phyloP scores from a whole-genome alignment of 92 coral and sea anemone genomes.

The Heteractis magnifica region DNA sequence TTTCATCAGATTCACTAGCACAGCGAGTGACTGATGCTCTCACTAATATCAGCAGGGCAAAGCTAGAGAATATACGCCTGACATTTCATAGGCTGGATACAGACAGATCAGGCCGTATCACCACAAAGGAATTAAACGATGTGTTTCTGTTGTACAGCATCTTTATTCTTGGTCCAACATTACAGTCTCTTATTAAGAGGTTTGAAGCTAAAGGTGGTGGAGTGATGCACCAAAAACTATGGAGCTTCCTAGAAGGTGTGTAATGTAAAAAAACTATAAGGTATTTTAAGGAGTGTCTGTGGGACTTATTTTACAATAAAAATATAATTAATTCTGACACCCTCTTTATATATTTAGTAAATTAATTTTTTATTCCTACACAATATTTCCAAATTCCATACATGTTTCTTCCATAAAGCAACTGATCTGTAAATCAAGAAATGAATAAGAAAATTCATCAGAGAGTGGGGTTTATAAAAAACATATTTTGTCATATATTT shows the following conservation, averaged over 20 bases:
- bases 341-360: too few relatives aligned
- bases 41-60: slow-evolving; percentile 47
- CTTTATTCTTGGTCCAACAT: slow-evolving; percentile 63
- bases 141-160: slow-evolving; percentile 62
- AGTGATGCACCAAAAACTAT: slow-evolving; percentile 47
- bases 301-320: too few relatives aligned
- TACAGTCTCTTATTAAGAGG: slow-evolving; percentile 57
- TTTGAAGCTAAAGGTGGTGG: slow-evolving; percentile 57
- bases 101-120: slow-evolving; percentile 64
- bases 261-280: too few relatives aligned
- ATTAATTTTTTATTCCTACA: too few relatives aligned
- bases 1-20: slow-evolving; percentile 32
- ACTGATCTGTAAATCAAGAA: too few relatives aligned
- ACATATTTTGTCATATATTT: too few relatives aligned
- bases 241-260: slow-evolving; percentile 58
- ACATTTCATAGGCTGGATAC: slow-evolving; percentile 53
- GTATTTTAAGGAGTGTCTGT: too few relatives aligned
- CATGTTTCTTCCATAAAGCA: too few relatives aligned
- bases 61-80: slow-evolving; percentile 49
- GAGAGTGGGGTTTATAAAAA: too few relatives aligned
- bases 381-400: too few relatives aligned
- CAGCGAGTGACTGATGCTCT: slow-evolving; percentile 63
- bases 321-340: too few relatives aligned
- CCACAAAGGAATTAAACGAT: slow-evolving; percentile 55
- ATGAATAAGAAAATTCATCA: too few relatives aligned